Base-by-base conservation (phyloP, 2,888 invertebrate genomes). In the Nymphalis urticae region DNA sequence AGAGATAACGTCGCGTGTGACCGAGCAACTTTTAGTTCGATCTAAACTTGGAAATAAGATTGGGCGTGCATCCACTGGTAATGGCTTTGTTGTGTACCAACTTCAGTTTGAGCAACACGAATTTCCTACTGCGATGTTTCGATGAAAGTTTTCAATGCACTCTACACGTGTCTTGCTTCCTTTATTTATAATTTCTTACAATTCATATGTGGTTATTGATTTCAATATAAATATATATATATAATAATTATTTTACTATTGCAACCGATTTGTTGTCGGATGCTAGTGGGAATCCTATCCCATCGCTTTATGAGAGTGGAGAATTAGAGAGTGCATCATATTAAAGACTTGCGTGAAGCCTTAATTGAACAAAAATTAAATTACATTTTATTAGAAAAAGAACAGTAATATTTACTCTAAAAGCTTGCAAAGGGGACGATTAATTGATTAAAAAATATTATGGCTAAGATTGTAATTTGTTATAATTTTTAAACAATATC, bases 71-170 rank as follows among this genome's bases (percentile, higher is more conserved):
- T 70, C 66, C 68, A 48, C 69, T 72, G 60, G 63, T 74, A 72
- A 74, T 70, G 68, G 72, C 71, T 68, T 72, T 71, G 71, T 69
- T 71, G 68, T 72, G 74, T 71, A 69, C 66, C 64, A 62, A 64
- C 68, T 72, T 66, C 68, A 72, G 72, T 72, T 69, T 68, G 68
- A 64, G 59, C 60, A 67, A 72, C 68, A 66, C 67, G 47, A 68
- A 60, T 66, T 72, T 68, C 27, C 53, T 66, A 63, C 48, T 56
- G 47, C 58, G 47, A 62, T 56, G 53, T 66, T 68, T 61, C 32
- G 50, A 51, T 32, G 47, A 24, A 66, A 71, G 54, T 71, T 70
- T 63, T 56, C 71, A 60, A 68, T 71, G 68, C 64, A 65, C 59
- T 70, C 36, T 62, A 61, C 59, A 59, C 62, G 24, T 65, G 54